Evolutionary conservation across 2,797 vertebrate genomes (phyloP).

Genomic region (Takifugu rubripes): DNA sequence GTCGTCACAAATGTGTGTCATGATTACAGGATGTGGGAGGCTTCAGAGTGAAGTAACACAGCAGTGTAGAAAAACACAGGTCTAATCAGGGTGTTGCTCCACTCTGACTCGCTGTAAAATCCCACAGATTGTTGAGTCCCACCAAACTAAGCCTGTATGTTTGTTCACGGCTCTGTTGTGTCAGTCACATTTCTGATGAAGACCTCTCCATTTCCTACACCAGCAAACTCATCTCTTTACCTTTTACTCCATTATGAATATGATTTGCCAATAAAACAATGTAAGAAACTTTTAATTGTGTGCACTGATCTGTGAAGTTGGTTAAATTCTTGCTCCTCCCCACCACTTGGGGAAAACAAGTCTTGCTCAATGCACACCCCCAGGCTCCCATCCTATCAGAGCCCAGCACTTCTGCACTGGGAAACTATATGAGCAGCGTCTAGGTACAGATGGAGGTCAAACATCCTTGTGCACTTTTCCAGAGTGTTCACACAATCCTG

Average conservation of each 20-base stretch:
- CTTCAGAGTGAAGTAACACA: constrained; percentile 19
- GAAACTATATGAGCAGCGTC: constrained; percentile 33
- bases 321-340: constrained; percentile 14
- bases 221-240: background rate
- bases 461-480: constrained; percentile 6
- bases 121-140: constrained; percentile 15
- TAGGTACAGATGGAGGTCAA: constrained; percentile 16
- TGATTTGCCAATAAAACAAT: background rate
- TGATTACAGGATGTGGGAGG: background rate
- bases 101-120: constrained; percentile 36
- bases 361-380: constrained; percentile 23
- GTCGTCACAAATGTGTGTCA: background rate
- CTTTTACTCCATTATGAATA: background rate
- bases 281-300: background rate
- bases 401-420: constrained; percentile 10
- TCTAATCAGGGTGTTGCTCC: constrained; percentile 29
- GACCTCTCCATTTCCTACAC: background rate
- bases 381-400: background rate
- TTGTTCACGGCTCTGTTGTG: background rate
- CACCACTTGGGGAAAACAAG: background rate
- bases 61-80: constrained; percentile 10
- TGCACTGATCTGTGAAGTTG: background rate
- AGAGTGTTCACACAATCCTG: background rate
- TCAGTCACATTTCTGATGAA: constrained; percentile 1
- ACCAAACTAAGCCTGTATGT: background rate